A percentile compares a stretch with the other conserved stretches of the same genome.
These are phyloP conservation scores for Saimiri boliviensis DNA, from an alignment of 2,113 vertebrate species.

Conservation along the genomic window DNA sequence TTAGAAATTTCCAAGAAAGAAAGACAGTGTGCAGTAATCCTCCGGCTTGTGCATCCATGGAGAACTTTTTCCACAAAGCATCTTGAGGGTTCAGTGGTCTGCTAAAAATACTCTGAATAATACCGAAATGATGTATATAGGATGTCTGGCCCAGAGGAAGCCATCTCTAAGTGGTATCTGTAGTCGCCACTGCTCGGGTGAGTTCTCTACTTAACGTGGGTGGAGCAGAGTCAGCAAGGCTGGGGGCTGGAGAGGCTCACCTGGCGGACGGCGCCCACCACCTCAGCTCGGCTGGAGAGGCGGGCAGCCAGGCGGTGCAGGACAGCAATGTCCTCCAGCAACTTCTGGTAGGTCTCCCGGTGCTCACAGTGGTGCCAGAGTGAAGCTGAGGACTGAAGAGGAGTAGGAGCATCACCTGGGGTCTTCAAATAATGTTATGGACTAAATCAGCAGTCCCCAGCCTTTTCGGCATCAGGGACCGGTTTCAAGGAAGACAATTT, in stretches of 20 bases:
- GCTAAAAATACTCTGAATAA: neutral
- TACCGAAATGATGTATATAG: neutral
- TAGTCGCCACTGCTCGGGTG: neutral
- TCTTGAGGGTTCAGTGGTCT: neutral
- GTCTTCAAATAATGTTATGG: neutral
- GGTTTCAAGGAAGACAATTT: no score
- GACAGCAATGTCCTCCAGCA: conserved; percentile 92
- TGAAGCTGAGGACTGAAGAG: conserved; percentile 88
- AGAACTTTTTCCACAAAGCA: neutral
- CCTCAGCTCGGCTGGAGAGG: conserved; percentile 95
- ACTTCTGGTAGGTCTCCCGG: conserved; percentile 94
- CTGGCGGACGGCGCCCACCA: conserved; percentile 97
- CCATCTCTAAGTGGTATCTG: no score
- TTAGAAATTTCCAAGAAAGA: neutral
- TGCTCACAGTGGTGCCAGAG: conserved; percentile 95
- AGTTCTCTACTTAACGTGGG: no score
- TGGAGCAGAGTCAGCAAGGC: neutral
- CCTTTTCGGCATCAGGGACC: no score
- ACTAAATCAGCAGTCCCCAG: neutral
- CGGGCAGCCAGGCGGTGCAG: conserved; percentile 92
- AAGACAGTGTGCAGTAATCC: neutral
- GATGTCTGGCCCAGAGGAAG: neutral
- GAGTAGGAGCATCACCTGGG: neutral
- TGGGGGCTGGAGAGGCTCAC: conserved; percentile 76
- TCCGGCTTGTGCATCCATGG: neutral